phyloP scores from a whole-genome alignment of 2,888 invertebrate species.

The Drosophila prostipennis region DNA sequence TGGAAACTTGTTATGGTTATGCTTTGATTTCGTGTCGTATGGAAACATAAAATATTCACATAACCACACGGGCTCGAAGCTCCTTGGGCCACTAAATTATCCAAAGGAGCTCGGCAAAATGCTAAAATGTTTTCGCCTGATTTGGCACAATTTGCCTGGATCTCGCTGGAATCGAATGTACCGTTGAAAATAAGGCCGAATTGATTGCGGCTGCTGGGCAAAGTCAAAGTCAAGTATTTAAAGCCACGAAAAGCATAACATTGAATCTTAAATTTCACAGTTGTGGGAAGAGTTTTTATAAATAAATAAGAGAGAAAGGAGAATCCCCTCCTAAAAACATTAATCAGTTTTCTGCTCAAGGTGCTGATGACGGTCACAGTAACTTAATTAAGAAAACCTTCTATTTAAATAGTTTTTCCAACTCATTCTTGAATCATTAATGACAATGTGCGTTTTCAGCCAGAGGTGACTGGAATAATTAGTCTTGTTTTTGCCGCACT shows the following conservation, averaged over 20 bases:
- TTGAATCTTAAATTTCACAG: background rate
- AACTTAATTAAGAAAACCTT: background rate
- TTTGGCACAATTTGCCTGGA: slow-evolving; percentile 34
- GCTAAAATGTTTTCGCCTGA: slow-evolving; percentile 38
- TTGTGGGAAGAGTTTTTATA: background rate
- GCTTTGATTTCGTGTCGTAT: slow-evolving; percentile 52
- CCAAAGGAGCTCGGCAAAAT: slow-evolving; percentile 22
- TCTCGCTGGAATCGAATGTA: slow-evolving; percentile 4
- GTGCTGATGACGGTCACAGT: slow-evolving; percentile 2
- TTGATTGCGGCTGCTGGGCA: slow-evolving; percentile 10
- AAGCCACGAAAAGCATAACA: background rate
- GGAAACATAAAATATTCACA: slow-evolving; percentile 29
- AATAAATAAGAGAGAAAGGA: background rate
- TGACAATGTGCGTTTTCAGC: background rate
- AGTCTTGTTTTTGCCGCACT: background rate
- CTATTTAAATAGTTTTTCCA: slow-evolving; percentile 10
- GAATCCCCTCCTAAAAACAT: background rate
- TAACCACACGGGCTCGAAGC: slow-evolving; percentile 9
- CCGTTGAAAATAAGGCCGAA: slow-evolving; percentile 19
- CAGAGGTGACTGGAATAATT: slow-evolving; percentile 2
- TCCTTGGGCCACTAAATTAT: slow-evolving; percentile 39
- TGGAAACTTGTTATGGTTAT: slow-evolving; percentile 54
- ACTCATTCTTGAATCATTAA: slow-evolving; percentile 37
- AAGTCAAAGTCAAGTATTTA: slow-evolving; percentile 7
- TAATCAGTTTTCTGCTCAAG: slow-evolving; percentile 11